Evolutionary conservation across 2,888 invertebrate genomes (phyloP), one percentile per base, ranked within the genome.

Genomic region (Cheilosia soror): DNA sequence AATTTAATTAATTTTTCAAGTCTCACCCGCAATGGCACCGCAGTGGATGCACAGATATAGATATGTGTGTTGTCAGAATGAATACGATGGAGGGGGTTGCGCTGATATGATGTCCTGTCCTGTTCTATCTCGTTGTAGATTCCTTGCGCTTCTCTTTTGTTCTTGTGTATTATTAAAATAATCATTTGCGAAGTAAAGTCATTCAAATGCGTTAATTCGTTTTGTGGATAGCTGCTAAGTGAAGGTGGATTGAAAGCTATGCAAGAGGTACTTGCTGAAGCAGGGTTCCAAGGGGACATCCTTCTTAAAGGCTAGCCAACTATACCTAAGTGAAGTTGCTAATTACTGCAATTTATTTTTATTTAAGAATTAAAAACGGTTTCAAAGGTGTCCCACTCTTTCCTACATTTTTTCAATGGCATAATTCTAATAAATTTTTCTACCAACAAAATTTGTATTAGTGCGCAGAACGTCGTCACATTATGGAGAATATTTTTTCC

Each of bases 1-100:
- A 85, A 85, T 85, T 85, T 85, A 85, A 85, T 85, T 85, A 85
- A 75, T 80, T 85, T 72, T 77, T 85, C 81, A 85, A 85, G 85
- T 85, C 49, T 77, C 68, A 11, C 66, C 85, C 72, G 72, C 80
- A 85, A 85, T 85, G 57, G 72, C 31, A 81, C 81, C 81, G 72
- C 76, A 85, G 25, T 69, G 83, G 73, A 51, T 73, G 58, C 68
- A 63, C 65, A 68, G 47, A 31, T 3, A 47, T 5, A 42, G 13
- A 75, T 79, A 75, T 75, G 71, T 71, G 68, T 73, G 63, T 68
- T 68, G 77, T 72, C 49, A 76, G 63, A 29, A 76, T 20, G 51
- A 31, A 33, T 25, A 31, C 47, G 40, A 31, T 20, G 20, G 20
- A 2, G 20, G 20, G 20, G 1, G 37, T 53, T 40, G 29, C 11